Evolutionary conservation across 64 coral and sea anemone species (phyloP), one percentile per base, ranked within the genome.

Genomic region (Acropora yongei): DNA sequence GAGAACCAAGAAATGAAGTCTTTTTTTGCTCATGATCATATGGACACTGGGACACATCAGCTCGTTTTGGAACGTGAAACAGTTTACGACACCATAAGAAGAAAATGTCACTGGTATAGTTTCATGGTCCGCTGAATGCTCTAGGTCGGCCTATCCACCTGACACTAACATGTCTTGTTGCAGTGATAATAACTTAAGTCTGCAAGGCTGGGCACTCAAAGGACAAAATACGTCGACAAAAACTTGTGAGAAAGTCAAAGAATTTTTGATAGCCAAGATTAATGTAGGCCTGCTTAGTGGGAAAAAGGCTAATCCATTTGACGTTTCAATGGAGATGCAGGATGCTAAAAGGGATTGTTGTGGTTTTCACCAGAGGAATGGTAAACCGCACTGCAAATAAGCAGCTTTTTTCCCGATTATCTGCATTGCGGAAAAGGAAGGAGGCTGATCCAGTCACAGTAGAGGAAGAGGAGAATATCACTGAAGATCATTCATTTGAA

Each of bases 321-420:
- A 81, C 5, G 89, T 90, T 14, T 11, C 53, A 16, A 81, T 72
- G 78, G 89, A 90, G 42, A 90, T 82, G 89, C 78, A 90, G 61
- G 7, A 80, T 0, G 51, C 4, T 9, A 68, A 72, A 80, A 72
- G 12, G 88, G 88, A 2, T 5, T 2, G 20, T 45, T 58, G 6
- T 2, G 80, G 0, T 90, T 90, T 12, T 11, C 8, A 16, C 76
- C 78, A 82, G 77, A 91, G 9, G 78, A 91, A 40, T 91, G 89
- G 89, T 83, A 69, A 72, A 91, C 89, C 8, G 41, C 89, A 20
- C 11, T 30, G 6, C 60, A 90, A 51, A 82, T 91, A 19, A 72
- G n/a, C 44, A 74, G 89, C 75, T 53, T 91, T 91, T 30, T 67
- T 91, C 78, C 1, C 89, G 89, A 18, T 3, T 82, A 48, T 74